A percentile compares a stretch with the other conserved stretches of the same genome.
These are phyloP conservation scores for Mnemiopsis leidyi DNA, from an alignment of 37 sponge, comb jelly and placozoan species.

Conservation along the genomic window DNA sequence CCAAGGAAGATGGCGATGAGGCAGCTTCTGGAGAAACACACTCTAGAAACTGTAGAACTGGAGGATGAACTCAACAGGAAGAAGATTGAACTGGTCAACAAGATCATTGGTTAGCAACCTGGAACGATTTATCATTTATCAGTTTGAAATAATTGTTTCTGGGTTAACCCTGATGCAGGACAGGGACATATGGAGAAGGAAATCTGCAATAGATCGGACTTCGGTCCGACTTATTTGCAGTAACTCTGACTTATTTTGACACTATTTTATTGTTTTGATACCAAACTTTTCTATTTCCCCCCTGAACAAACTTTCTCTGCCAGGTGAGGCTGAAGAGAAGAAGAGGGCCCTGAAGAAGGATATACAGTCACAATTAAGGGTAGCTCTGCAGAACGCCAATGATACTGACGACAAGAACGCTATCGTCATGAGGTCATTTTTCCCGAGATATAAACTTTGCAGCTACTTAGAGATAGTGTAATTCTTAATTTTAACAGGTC, in stretches of 20 bases:
- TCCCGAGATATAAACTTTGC: no score
- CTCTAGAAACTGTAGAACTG: conserved; percentile 1
- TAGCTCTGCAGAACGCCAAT: neutral
- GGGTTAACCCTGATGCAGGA: neutral
- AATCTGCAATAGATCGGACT: no score
- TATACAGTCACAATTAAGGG: neutral
- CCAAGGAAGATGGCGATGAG: neutral
- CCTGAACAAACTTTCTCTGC: no score
- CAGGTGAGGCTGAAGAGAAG: neutral
- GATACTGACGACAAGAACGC: conserved; percentile 6
- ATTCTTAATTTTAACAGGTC: no score
- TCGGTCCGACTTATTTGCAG: no score
- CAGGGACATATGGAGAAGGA: neutral
- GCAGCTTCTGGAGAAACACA: conserved; percentile 1
- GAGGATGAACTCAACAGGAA: neutral
- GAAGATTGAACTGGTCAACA: neutral
- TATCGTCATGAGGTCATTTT: no score
- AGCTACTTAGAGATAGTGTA: no score
- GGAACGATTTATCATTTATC: neutral
- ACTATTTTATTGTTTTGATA: no score
- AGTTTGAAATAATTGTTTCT: neutral
- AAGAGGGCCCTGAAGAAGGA: neutral
- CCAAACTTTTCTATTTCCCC: no score
- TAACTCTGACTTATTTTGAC: no score
- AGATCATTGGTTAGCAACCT: no score